Percentiles rank a stretch among this genome's conserved stretches.
phyloP scores from a whole-genome alignment of 2,113 vertebrate genomes.

The Pseudorhombus dupliciocellatus region DNA sequence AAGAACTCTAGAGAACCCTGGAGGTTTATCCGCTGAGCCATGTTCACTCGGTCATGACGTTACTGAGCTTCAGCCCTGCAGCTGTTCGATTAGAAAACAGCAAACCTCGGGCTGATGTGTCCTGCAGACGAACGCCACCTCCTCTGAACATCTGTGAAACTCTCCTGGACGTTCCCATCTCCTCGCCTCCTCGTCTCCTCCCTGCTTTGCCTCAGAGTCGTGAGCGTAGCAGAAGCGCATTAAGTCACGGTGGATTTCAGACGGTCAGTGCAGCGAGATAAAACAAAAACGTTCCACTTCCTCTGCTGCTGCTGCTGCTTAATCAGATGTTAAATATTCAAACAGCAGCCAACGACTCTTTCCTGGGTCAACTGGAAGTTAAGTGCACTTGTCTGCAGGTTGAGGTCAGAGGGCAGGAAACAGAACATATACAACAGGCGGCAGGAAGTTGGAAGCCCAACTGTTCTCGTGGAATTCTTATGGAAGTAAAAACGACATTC shows the following conservation, averaged over 20 bases:
- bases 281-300: conserved; percentile 19
- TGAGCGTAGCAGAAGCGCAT: neutral
- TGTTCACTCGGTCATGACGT: conserved; percentile 32
- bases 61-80: conserved; percentile 17
- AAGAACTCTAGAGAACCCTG: too few relatives aligned
- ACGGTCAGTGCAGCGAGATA: conserved; percentile 29
- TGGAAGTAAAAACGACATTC: too few relatives aligned
- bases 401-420: neutral
- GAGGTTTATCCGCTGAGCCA: neutral
- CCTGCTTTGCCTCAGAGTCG: conserved; percentile 9
- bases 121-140: conserved; percentile 40
- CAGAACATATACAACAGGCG: neutral
- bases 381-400: neutral
- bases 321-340: too few relatives aligned
- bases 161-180: too few relatives aligned
- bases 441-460: neutral
- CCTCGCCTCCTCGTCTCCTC: too few relatives aligned
- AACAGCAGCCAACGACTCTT: too few relatives aligned
- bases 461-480: neutral
- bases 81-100: too few relatives aligned
- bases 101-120: conserved; percentile 13
- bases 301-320: too few relatives aligned
- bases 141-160: conserved; percentile 48
- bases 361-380: too few relatives aligned
- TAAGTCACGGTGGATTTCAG: conserved; percentile 33